Evolutionary conservation across 1,140 invertebrate genomes (phyloP).

Genomic region (Venustaconcha ellipsiformis): DNA sequence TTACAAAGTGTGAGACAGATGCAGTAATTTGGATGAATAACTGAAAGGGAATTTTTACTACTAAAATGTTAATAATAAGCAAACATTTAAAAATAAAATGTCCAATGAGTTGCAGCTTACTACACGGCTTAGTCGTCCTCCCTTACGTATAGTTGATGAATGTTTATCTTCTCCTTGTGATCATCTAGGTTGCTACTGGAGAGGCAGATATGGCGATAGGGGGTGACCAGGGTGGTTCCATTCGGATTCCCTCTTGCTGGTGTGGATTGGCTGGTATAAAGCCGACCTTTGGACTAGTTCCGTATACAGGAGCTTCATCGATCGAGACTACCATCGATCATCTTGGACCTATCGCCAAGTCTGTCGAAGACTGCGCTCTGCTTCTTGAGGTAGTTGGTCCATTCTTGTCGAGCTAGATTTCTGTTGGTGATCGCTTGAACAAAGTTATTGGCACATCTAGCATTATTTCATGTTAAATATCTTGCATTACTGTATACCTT

Average conservation of each 20-base stretch:
- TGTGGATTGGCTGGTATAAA: constrained; percentile 65
- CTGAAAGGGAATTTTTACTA: too few species aligned
- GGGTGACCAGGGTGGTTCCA: constrained; percentile 60
- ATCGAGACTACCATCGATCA: constrained; percentile 55
- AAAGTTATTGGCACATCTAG: too few species aligned
- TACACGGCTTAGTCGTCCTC: too few species aligned
- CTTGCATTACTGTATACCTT: too few species aligned
- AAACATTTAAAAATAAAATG: too few species aligned
- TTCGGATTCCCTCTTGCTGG: constrained; percentile 61
- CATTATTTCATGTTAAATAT: too few species aligned
- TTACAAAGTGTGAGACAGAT: too few species aligned
- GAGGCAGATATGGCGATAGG: constrained; percentile 60
- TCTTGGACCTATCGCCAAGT: constrained; percentile 57
- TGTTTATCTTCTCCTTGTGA: background rate
- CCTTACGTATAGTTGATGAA: too few species aligned
- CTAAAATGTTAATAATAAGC: too few species aligned
- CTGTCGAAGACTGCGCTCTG: constrained; percentile 57
- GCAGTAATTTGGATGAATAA: too few species aligned
- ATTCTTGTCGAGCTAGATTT: background rate
- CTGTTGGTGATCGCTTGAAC: background rate
- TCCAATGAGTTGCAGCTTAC: too few species aligned
- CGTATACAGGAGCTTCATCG: constrained; percentile 51
- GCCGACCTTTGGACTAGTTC: constrained; percentile 63
- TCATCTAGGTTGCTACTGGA: constrained; percentile 39
- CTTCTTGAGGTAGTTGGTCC: constrained; percentile 48